phyloP scores from a whole-genome alignment of 1,140 invertebrate genomes.

The Lepidurus arcticus region DNA sequence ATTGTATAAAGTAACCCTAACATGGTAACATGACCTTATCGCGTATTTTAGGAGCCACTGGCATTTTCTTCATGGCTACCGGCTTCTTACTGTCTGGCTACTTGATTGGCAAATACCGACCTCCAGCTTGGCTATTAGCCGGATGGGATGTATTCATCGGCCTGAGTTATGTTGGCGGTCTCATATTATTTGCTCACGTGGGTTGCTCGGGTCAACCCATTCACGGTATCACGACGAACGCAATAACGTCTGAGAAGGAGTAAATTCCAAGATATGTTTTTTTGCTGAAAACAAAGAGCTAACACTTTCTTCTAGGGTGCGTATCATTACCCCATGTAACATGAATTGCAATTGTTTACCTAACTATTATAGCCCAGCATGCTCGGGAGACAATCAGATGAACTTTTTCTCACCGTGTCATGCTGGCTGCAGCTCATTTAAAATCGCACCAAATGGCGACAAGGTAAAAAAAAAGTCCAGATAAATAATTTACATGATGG shows the following conservation, averaged over 20 bases:
- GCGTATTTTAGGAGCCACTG: constrained; percentile 45
- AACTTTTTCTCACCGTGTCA: constrained; percentile 66
- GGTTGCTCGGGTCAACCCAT: constrained; percentile 58
- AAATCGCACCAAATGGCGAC: constrained; percentile 40
- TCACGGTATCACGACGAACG: constrained; percentile 47
- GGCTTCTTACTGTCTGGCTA: constrained; percentile 63
- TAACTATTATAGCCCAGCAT: constrained; percentile 38
- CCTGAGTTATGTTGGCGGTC: constrained; percentile 55
- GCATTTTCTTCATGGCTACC: constrained; percentile 63
- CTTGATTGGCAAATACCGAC: constrained; percentile 62
- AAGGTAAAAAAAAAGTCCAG: constrained; percentile 42
- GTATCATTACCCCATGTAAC: constrained; percentile 38
- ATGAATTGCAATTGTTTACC: constrained; percentile 38
- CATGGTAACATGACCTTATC: constrained; percentile 29
- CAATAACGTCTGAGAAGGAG: neutral
- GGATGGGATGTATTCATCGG: constrained; percentile 67
- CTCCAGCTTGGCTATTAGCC: constrained; percentile 59
- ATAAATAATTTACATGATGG: constrained; percentile 34
- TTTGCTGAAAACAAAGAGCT: neutral
- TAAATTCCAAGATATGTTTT: constrained; percentile 26
- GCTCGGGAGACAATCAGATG: constrained; percentile 45
- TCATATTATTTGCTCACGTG: constrained; percentile 61
- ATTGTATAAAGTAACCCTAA: neutral
- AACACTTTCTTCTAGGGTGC: constrained; percentile 26
- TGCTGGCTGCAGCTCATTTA: constrained; percentile 55